These are phyloP conservation scores for Mechanitis messenoides DNA, from an alignment of 2,888 invertebrate genomes.

Conservation along the genomic window DNA sequence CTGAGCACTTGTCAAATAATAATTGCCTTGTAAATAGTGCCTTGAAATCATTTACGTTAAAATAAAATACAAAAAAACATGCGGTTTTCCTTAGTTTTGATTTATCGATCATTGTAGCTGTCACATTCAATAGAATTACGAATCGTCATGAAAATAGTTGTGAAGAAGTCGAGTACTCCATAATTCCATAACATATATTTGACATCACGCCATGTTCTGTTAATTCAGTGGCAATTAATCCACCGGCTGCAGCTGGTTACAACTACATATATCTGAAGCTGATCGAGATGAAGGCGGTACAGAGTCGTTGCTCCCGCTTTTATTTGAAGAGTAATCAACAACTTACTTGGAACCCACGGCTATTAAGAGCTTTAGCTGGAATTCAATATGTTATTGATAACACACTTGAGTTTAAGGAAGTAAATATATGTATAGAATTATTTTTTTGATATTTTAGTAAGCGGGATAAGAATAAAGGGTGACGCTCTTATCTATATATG, in stretches of 20 bases:
- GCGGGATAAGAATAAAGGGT: too few species aligned
- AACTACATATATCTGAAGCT: slow-evolving; percentile 41
- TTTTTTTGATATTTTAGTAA: too few species aligned
- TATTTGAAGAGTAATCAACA: slow-evolving; percentile 19
- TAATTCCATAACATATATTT: not conserved
- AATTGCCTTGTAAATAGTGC: too few species aligned
- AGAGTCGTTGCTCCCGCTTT: slow-evolving; percentile 42
- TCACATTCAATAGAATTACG: too few species aligned
- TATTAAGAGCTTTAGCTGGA: slow-evolving; percentile 7
- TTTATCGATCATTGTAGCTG: too few species aligned
- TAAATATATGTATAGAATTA: too few species aligned
- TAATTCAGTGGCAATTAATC: slow-evolving; percentile 54
- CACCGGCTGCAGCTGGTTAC: slow-evolving; percentile 43
- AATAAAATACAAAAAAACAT: too few species aligned
- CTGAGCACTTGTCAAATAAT: too few species aligned
- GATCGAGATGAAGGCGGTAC: slow-evolving; percentile 47
- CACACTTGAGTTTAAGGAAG: too few species aligned
- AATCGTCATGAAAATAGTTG: not conserved
- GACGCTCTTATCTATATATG: too few species aligned
- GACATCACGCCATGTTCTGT: slow-evolving; percentile 39
- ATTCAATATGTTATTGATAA: not conserved
- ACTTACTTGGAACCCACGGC: slow-evolving; percentile 1
- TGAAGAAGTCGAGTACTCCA: not conserved
- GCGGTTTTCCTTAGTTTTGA: too few species aligned
- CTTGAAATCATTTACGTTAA: not conserved